Conservation (phyloP, 2,797 vertebrate genomes). For the Micromesistius poutassou region DNA sequence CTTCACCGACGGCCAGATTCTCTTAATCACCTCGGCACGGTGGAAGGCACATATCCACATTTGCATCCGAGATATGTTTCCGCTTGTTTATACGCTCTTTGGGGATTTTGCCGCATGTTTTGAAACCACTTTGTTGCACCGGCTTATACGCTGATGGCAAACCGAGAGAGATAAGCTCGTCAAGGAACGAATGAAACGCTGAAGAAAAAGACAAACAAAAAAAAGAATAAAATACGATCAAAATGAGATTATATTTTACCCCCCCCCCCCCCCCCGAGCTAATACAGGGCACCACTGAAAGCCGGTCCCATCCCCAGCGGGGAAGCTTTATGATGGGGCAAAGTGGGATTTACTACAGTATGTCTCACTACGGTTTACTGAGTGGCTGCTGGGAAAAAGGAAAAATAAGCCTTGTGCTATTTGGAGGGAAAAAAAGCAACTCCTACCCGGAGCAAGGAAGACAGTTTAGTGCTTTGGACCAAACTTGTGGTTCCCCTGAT, state of each 20-base stretch:
- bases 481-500: not conserved
- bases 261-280: conserved; percentile 30
- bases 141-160: conserved; percentile 62
- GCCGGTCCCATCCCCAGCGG: conserved; percentile 21
- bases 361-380: conserved; percentile 48
- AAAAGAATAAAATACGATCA: conserved; percentile 43
- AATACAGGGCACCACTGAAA: conserved; percentile 36
- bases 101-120: conserved; percentile 56
- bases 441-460: not conserved
- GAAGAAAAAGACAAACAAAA: conserved; percentile 12
- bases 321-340: conserved; percentile 45
- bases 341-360: conserved; percentile 54
- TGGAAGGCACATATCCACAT: conserved; percentile 59
- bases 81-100: conserved; percentile 62
- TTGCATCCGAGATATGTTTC: conserved; percentile 65
- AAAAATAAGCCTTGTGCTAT: conserved; percentile 43
- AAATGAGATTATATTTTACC: conserved; percentile 61
- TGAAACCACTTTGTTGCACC: conserved; percentile 64
- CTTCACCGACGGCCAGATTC: conserved; percentile 46
- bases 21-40: conserved; percentile 53
- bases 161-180: conserved; percentile 60
- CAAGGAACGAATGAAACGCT: conserved; percentile 42
- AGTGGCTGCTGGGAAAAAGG: conserved; percentile 38
- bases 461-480: conserved; percentile 1
- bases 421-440: conserved; percentile 33